Conservation (phyloP, 2,113 vertebrate species). For the Collichthys lucidus region DNA sequence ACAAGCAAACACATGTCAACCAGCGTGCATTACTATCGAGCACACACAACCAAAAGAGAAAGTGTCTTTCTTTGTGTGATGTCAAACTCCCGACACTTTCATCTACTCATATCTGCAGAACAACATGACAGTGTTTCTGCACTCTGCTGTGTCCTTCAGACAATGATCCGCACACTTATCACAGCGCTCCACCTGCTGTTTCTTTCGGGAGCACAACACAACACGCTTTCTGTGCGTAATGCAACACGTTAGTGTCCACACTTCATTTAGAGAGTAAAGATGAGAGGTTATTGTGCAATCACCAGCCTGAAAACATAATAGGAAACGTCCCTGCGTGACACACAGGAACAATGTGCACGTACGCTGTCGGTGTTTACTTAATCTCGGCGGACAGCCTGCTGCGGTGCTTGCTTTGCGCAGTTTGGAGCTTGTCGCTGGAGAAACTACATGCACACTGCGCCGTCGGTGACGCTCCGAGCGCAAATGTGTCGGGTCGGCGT, state of each 20-base stretch:
- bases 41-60: not conserved
- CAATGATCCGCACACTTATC: slow-evolving; percentile 39
- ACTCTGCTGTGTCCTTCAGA: slow-evolving; percentile 45
- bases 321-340: slow-evolving; percentile 13
- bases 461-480: slow-evolving; percentile 38
- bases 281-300: not conserved
- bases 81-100: not conserved
- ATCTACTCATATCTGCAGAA: not conserved
- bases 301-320: not conserved
- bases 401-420: slow-evolving; percentile 38
- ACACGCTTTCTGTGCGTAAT: not conserved
- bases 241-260: slow-evolving; percentile 41
- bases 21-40: not conserved
- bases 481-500: slow-evolving; percentile 46
- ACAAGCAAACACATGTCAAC: not conserved
- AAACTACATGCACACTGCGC: slow-evolving; percentile 47
- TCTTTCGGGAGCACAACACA: slow-evolving; percentile 5
- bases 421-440: slow-evolving; percentile 30
- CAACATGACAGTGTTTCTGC: slow-evolving; percentile 42
- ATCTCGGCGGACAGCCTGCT: slow-evolving; percentile 63
- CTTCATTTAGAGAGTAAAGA: not conserved
- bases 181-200: slow-evolving; percentile 75
- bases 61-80: not conserved
- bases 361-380: slow-evolving; percentile 71
- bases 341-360: slow-evolving; percentile 63